phyloP scores from a whole-genome alignment of 2,797 vertebrate genomes.

The Halcyon chelicuti region DNA sequence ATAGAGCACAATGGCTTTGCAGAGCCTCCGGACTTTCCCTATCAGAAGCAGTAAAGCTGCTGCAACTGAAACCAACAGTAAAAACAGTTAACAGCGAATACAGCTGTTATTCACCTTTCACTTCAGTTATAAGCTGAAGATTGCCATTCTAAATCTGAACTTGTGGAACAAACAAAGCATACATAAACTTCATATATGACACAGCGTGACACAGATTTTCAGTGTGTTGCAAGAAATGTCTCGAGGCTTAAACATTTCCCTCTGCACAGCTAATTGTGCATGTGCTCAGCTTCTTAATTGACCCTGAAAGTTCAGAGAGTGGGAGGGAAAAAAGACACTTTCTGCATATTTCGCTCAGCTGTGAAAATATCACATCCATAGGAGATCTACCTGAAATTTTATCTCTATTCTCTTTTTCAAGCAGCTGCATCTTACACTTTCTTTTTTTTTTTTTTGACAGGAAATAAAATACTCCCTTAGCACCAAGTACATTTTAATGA shows the following conservation, averaged over 20 bases:
- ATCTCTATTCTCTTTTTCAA: neutral
- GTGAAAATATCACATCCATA: neutral
- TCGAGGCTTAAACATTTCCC: neutral
- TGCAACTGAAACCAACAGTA: neutral
- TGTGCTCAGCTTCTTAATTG: neutral
- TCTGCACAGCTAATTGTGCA: neutral
- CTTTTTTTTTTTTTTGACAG: neutral
- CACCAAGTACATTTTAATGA: neutral
- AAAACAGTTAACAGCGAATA: neutral
- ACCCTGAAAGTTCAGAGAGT: neutral
- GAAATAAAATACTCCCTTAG: neutral
- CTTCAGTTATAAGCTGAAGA: neutral
- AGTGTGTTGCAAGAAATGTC: neutral
- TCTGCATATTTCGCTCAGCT: neutral
- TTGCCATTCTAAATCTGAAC: neutral
- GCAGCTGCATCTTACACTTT: neutral
- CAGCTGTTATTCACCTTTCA: neutral
- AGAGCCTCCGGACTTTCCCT: neutral
- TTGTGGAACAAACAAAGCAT: neutral
- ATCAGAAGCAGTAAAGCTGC: neutral
- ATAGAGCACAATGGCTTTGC: neutral
- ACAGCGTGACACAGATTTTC: neutral
- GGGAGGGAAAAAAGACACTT: fast-evolving
- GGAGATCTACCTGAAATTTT: neutral
- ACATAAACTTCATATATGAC: neutral